Base-by-base conservation (phyloP, 2,888 invertebrate genomes). In the Hirtodrosophila alboralis region DNA sequence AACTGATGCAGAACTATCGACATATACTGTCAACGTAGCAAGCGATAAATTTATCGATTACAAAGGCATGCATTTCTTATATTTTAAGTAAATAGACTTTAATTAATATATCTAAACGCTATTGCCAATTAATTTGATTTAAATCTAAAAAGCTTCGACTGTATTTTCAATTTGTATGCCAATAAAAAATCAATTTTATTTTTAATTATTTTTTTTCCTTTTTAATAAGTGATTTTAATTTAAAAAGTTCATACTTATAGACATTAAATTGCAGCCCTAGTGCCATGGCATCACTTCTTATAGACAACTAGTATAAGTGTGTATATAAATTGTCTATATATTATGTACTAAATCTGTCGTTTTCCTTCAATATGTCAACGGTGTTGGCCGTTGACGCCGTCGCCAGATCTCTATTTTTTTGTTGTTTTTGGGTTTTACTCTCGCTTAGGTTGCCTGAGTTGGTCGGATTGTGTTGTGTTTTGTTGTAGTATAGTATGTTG, bases 331-430 rank as follows among this genome's bases (percentile, higher is more conserved):
- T 68, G 66, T 72, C 59, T 76, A 57, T 83, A 76, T 85, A 84
- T 76, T 79, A 84, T 80, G 78, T 67, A 83, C 81, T 79, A 85
- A 87, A 87, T 87, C 87, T 85, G 86, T 87, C 84, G 80, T 72
- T 86, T 85, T 84, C 84, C 86, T 84, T 85, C 87, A 84, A 85
- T 85, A 87, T 87, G 85, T 85, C 85, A 85, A 72, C 84, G 76
- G 70, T 68, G 86, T 76, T 78, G 81, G 78, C 67, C 61, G 67
- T 53, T 67, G 63, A 64, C 69, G 66, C 40, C 48, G 63, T 26
- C 30, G 37, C 48, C 70, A 53, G 52, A 12, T 64, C 41, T 64
- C 30, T 4, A 28, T 10, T 40, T 40, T 52, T n/a, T n/a, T n/a
- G n/a, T n/a, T n/a, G n/a, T 64, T 48, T 60, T 51, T 45, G 48